Percentiles rank a stretch among this genome's conserved stretches.
phyloP scores from a whole-genome alignment of 2,888 invertebrate species.

The Tenthredo mesomela region DNA sequence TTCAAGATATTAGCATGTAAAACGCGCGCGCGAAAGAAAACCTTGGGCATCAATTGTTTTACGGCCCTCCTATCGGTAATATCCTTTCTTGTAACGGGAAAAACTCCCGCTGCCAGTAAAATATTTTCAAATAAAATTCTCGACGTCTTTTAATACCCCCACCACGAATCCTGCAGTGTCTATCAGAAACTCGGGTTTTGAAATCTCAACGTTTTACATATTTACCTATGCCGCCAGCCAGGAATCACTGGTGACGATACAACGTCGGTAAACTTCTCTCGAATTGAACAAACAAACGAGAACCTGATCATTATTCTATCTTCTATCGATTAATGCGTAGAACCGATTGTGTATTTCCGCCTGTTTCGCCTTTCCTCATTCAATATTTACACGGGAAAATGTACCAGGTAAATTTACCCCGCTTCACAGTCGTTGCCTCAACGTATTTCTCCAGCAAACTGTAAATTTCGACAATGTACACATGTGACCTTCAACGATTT shows the following conservation, averaged over 20 bases:
- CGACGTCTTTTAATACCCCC: background rate
- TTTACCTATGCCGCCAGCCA: background rate
- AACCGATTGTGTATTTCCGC: background rate
- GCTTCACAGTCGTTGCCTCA: background rate
- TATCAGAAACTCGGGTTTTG: background rate
- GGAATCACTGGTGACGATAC: background rate
- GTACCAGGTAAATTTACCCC: background rate
- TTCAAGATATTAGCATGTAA: conserved; percentile 69
- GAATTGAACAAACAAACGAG: background rate
- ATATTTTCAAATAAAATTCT: background rate
- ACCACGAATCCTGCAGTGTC: background rate
- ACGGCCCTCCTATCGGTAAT: background rate
- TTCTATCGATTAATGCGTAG: background rate
- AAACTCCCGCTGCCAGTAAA: background rate
- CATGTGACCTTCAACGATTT: background rate
- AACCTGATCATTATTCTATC: background rate
- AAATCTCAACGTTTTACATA: background rate
- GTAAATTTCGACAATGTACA: background rate
- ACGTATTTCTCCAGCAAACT: background rate
- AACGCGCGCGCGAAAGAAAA: conserved; percentile 60
- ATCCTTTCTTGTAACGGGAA: background rate
- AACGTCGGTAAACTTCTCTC: background rate
- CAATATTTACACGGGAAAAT: conserved; percentile 8
- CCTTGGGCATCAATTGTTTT: conserved; percentile 18
- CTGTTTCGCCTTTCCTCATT: background rate